Base-by-base conservation (phyloP, 2,888 invertebrate genomes). In the Lasioglossum malachurum region DNA sequence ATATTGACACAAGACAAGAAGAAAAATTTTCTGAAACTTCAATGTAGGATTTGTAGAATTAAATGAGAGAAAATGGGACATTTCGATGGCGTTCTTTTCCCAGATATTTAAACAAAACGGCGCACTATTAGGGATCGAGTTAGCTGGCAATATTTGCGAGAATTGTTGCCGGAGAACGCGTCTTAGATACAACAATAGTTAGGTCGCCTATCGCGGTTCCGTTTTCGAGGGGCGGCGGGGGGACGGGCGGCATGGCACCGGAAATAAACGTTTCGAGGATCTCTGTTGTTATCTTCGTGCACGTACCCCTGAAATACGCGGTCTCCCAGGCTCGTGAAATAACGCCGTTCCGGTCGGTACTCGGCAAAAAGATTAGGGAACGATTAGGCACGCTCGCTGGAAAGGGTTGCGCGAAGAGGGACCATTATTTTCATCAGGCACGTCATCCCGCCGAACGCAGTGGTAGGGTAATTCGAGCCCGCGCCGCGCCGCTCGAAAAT, bases 341-440 rank as follows among this genome's bases (percentile, higher is more conserved):
- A 72, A 72, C 71, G 71, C 44, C 44, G 67, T 69, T 75, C 75
- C 49, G 74, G 10, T 27, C 69, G 78, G 38, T 41, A 41, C 76
- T 77, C 44, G 77, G 53, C 78, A 35, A 67, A 69, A 83, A 69
- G 78, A 82, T 78, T 78, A 78, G 71, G n/a, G 46, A 71, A 77
- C 82, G 82, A 84, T 84, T 84, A 82, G 57, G 74, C 82, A 49
- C 64, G 74, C 78, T 60, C 67, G 69, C 72, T 72, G 69, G 69
- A 77, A 72, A 60, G 46, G 75, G 64, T 80, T 53, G 67, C 78
- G 69, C 82, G 38, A 75, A 67, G 57, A 73, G 74, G 73, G 38
- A 44, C 82, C 69, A 78, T 82, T 77, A 78, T 81, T 82, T 84
- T 77, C 82, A 76, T 80, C 67, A 19, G 69, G 74, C 74, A 80